Evolutionary conservation across 2,797 vertebrate species (phyloP).

Genomic region (Epinephelus awoara): DNA sequence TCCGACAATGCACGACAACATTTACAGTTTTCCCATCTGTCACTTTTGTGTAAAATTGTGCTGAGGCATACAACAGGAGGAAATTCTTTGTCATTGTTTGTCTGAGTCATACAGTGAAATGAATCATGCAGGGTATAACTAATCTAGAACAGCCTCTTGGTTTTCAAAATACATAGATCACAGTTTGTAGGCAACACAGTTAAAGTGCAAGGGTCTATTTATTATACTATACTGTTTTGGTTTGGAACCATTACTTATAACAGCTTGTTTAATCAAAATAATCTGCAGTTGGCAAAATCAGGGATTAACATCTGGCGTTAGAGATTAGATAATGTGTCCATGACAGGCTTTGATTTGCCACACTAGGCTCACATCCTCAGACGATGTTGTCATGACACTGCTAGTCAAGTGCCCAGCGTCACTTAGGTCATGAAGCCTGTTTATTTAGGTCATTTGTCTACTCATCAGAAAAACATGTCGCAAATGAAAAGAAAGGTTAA

Average conservation of each 20-base stretch:
- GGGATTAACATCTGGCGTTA: conserved; percentile 36
- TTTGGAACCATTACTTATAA: conserved; percentile 8
- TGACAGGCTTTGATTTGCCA: conserved; percentile 45
- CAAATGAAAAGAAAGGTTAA: conserved; percentile 11
- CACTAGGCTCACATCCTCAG: conserved; percentile 4
- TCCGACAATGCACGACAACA: conserved; percentile 7
- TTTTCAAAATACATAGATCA: conserved; percentile 21
- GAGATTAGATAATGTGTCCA: conserved; percentile 40
- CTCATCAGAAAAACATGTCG: conserved; percentile 6
- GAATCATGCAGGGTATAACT: conserved; percentile 17
- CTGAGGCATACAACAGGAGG: conserved; percentile 7
- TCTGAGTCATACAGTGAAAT: conserved; percentile 40
- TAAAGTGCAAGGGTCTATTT: background rate
- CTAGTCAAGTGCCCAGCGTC: conserved; percentile 6
- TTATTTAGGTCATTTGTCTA: conserved; percentile 36
- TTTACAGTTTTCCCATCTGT: conserved; percentile 23
- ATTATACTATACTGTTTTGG: background rate
- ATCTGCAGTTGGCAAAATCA: conserved; percentile 37
- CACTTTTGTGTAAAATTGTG: conserved; percentile 19
- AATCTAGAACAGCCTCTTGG: conserved; percentile 25
- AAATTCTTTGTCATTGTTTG: conserved; percentile 38
- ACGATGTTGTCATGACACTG: conserved; percentile 33
- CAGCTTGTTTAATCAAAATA: conserved; percentile 44
- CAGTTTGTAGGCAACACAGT: conserved; percentile 5
- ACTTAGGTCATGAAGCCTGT: conserved; percentile 15